A percentile compares a stretch with the other conserved stretches of the same genome.
Conservation (phyloP, 1,140 invertebrate genomes). For the Drosophila truncata region DNA sequence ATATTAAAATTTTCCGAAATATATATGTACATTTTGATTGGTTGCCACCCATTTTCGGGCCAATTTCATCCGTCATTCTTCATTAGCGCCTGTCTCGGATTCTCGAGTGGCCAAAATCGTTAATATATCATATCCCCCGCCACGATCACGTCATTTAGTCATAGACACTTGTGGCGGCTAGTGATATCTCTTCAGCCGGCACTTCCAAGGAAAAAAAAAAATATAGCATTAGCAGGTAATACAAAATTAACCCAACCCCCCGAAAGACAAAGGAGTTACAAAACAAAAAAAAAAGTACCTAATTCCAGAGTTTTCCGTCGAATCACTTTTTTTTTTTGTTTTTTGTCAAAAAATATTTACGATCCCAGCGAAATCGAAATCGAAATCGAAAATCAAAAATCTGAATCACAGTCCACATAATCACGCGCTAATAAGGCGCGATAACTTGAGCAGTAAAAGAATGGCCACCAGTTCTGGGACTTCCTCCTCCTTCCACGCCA, state of each 20-base stretch:
- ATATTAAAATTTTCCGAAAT: no score
- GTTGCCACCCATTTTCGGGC: background rate
- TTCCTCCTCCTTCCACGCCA: background rate
- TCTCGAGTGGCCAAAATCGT: slow-evolving; percentile 30
- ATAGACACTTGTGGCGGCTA: slow-evolving; percentile 26
- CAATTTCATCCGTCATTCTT: slow-evolving; percentile 42
- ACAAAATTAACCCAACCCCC: slow-evolving; percentile 3
- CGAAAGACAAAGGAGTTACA: background rate
- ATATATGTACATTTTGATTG: no score
- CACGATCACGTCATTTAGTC: slow-evolving; percentile 23
- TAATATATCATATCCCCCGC: slow-evolving; percentile 3
- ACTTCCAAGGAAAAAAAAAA: slow-evolving; percentile 4
- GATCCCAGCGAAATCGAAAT: slow-evolving; percentile 39
- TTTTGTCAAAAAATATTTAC: slow-evolving; percentile 50
- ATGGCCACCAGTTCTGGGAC: background rate
- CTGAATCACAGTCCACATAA: slow-evolving; percentile 69
- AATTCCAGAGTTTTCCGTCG: slow-evolving; percentile 22
- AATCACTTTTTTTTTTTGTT: slow-evolving; percentile 41
- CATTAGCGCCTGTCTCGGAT: slow-evolving; percentile 42
- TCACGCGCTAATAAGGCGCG: slow-evolving; percentile 74
- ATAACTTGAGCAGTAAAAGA: slow-evolving; percentile 38
- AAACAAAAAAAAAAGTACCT: background rate
- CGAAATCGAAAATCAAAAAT: slow-evolving; percentile 16
- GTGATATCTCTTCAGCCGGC: background rate
- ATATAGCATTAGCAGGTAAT: background rate